Percentiles rank a stretch among this genome's conserved stretches.
These are phyloP conservation scores for Andricus grossulariae DNA, from an alignment of 1,140 invertebrate species.

Conservation along the genomic window DNA sequence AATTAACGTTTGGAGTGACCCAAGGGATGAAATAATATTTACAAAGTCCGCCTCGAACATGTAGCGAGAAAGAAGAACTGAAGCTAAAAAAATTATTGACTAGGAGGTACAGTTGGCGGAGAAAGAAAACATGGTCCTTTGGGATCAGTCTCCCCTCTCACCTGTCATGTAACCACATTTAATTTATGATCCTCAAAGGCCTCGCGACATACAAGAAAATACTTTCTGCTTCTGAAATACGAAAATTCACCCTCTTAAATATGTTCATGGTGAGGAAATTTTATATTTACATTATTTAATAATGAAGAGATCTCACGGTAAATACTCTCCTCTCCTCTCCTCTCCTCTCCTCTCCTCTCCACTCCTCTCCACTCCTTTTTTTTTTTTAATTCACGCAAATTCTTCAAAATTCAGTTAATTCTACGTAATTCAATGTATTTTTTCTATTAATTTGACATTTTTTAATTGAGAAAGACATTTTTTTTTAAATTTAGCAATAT, in stretches of 20 bases:
- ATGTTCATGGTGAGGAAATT: not conserved
- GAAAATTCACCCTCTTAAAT: not conserved
- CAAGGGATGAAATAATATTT: not conserved
- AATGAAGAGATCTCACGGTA: not conserved
- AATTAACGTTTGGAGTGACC: not conserved
- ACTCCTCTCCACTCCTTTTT: not conserved
- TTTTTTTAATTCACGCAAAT: no score
- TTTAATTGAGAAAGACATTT: no score
- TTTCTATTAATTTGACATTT: no score
- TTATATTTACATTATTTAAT: not conserved
- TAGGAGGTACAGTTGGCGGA: not conserved
- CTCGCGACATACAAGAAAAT: not conserved
- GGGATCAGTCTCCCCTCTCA: constrained; percentile 12
- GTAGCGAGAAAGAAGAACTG: not conserved
- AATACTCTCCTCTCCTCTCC: not conserved
- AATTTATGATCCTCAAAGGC: constrained; percentile 19
- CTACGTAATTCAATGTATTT: no score
- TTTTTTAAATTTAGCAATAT: no score
- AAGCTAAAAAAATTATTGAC: constrained; percentile 18
- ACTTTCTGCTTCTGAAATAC: not conserved
- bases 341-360: not conserved
- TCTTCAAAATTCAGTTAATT: no score
- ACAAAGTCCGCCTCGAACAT: not conserved
- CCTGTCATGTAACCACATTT: constrained; percentile 19
- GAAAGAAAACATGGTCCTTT: not conserved